phyloP scores from a whole-genome alignment of 2,113 vertebrate species.

The Chionis minor region DNA sequence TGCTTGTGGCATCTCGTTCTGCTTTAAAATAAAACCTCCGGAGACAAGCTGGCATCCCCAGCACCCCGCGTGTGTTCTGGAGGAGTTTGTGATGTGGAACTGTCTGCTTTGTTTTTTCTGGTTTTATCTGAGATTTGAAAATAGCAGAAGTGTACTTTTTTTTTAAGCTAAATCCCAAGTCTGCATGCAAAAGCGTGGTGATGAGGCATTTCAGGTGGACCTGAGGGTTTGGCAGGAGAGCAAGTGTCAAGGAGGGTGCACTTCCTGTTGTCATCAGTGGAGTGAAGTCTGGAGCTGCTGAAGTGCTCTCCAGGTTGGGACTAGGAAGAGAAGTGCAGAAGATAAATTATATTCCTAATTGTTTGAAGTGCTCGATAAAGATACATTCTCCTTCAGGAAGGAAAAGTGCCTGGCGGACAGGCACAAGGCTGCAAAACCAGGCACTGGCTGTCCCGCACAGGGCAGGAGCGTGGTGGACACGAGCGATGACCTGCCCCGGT shows the following conservation, averaged over 20 bases:
- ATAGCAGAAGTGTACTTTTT: not conserved
- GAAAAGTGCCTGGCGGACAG: not conserved
- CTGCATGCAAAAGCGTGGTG: not conserved
- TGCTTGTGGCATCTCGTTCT: not conserved
- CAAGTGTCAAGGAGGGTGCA: not conserved
- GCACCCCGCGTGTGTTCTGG: not conserved
- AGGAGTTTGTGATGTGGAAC: not conserved
- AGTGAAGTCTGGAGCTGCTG: not conserved
- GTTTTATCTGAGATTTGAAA: not conserved
- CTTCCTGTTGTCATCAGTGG: accelerated
- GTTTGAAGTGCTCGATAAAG: not conserved
- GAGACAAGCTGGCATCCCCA: not conserved
- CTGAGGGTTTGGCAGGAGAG: not conserved
- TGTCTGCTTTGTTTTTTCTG: not conserved
- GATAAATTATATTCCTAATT: not conserved
- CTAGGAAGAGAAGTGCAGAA: not conserved
- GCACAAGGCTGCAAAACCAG: not conserved
- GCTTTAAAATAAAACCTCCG: not conserved
- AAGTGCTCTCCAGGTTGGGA: not conserved
- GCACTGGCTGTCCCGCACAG: not conserved
- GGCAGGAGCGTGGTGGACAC: accelerated
- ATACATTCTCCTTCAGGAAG: not conserved
- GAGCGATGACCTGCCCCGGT: not conserved
- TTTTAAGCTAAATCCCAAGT: not conserved
- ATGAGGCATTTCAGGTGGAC: not conserved